phyloP scores from a whole-genome alignment of 2,113 vertebrate species.

The Ramphastos sulfuratus region DNA sequence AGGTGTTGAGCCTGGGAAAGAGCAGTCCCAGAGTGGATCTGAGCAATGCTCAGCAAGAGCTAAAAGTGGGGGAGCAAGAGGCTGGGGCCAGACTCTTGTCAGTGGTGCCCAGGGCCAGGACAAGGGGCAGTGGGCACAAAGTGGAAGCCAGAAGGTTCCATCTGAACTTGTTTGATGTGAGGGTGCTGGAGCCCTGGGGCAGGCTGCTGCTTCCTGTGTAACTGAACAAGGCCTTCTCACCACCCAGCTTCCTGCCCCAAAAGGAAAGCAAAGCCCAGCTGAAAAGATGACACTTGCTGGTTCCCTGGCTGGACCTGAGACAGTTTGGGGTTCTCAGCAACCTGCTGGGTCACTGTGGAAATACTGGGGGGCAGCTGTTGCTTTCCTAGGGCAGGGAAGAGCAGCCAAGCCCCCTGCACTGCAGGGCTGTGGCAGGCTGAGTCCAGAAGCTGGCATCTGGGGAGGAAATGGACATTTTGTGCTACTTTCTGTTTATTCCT shows the following conservation, averaged over 20 bases:
- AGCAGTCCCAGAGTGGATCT: no score
- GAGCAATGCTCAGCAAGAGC: no score
- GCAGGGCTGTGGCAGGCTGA: neutral
- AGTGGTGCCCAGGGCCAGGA: no score
- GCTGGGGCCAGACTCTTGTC: no score
- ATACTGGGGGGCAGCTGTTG: fast-evolving
- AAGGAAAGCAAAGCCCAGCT: neutral
- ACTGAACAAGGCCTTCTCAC: neutral
- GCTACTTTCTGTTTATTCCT: neutral
- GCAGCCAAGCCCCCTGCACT: neutral
- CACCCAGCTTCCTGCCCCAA: neutral
- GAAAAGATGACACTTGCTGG: neutral
- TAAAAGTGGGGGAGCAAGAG: no score
- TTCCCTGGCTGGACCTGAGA: neutral
- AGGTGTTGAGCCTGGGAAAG: no score
- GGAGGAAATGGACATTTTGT: neutral
- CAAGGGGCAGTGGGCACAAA: no score
- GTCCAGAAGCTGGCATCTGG: neutral
- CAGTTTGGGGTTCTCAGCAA: fast-evolving
- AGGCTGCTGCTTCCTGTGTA: neutral
- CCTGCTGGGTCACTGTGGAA: neutral
- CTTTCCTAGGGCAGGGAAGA: neutral
- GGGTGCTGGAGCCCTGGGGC: no score
- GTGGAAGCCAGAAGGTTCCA: no score
- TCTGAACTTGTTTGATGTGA: no score